A percentile compares a stretch with the other conserved stretches of the same genome.
Evolutionary conservation across 2,113 vertebrate genomes (phyloP).

Genomic region (Bubo scandiacus): DNA sequence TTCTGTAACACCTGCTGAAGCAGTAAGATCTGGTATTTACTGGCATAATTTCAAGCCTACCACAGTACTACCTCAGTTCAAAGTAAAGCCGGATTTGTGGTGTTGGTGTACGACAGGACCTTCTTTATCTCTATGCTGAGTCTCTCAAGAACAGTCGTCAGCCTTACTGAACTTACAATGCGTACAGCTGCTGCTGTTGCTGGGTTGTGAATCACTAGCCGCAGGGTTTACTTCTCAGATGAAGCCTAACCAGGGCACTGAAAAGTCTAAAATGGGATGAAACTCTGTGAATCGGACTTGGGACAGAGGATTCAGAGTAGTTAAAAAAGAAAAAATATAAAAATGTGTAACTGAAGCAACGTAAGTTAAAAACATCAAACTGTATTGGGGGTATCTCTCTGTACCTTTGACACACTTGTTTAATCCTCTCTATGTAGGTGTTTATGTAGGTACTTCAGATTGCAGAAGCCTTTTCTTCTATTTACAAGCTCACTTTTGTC

Average conservation of each 20-base stretch:
- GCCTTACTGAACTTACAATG: constrained; percentile 58
- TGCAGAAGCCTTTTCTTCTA: constrained; percentile 69
- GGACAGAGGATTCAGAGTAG: constrained; percentile 29
- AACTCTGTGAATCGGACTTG: constrained; percentile 43
- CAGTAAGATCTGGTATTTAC: constrained; percentile 72
- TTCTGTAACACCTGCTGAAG: constrained; percentile 51
- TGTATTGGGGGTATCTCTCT: constrained; percentile 61
- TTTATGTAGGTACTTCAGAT: constrained; percentile 66
- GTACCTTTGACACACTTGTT: constrained; percentile 65
- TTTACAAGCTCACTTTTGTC: constrained; percentile 53
- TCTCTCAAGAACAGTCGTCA: constrained; percentile 71
- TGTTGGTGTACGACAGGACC: constrained; percentile 68
- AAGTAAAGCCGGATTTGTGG: constrained; percentile 78
- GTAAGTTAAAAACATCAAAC: constrained; percentile 52
- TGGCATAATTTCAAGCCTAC: constrained; percentile 71
- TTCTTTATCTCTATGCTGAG: constrained; percentile 82
- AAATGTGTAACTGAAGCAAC: constrained; percentile 48
- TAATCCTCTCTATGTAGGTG: constrained; percentile 65
- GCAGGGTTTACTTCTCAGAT: constrained; percentile 46
- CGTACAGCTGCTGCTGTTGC: constrained; percentile 48
- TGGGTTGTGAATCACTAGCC: constrained; percentile 48
- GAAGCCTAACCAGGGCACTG: constrained; percentile 46
- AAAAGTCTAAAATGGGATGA: background rate
- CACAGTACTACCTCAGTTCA: constrained; percentile 93
- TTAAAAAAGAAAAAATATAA: background rate